Evolutionary conservation across 2,113 vertebrate species (phyloP).

Genomic region (Theristicus caerulescens): DNA sequence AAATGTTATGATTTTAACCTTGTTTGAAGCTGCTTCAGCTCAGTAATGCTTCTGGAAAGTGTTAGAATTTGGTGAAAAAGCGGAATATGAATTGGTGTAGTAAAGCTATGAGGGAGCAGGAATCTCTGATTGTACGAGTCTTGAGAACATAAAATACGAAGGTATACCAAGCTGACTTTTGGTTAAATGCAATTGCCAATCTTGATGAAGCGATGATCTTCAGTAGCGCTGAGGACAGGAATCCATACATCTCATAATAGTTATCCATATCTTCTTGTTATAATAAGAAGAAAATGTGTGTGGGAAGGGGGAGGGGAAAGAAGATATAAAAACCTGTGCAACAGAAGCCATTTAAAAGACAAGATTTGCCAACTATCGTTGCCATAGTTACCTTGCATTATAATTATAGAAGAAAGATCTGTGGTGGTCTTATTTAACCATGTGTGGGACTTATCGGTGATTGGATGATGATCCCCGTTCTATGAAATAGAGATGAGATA

Average conservation of each 20-base stretch:
- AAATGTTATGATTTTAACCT: neutral
- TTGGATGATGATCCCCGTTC: neutral
- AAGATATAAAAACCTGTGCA: conserved; percentile 53
- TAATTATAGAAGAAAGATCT: conserved; percentile 59
- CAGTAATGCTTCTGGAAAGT: neutral
- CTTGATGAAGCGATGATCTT: neutral
- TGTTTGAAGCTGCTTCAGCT: neutral
- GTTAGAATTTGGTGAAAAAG: neutral
- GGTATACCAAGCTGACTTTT: neutral
- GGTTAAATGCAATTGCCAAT: neutral
- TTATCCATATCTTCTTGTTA: neutral
- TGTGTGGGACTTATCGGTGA: neutral
- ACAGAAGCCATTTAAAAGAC: conserved; percentile 53
- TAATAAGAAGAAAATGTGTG: conserved; percentile 32
- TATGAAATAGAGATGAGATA: neutral
- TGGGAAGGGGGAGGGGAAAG: conserved; percentile 47
- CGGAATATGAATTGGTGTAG: neutral
- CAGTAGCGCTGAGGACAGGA: neutral
- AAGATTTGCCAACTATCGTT: conserved; percentile 61
- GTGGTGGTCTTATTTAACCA: conserved; percentile 47
- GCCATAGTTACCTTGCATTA: conserved; percentile 60
- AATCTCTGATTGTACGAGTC: neutral
- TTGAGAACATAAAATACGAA: neutral
- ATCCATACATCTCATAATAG: neutral
- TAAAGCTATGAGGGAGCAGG: neutral